phyloP scores from a whole-genome alignment of 2,797 vertebrate species.

The Gymnoscopelus microlampas region DNA sequence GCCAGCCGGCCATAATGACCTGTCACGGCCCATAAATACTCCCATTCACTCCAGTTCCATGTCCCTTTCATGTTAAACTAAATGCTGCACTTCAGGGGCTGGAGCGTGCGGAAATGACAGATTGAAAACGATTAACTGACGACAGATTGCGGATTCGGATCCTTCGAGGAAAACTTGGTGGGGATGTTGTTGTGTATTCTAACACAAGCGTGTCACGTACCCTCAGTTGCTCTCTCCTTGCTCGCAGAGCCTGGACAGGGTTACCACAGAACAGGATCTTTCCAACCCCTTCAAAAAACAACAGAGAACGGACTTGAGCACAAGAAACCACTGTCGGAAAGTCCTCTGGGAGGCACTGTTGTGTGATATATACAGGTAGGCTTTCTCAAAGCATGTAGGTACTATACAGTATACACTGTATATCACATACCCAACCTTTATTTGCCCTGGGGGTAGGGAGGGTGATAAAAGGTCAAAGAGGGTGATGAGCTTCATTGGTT shows the following conservation, averaged over 20 bases:
- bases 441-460: too few relatives aligned
- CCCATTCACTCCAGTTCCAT: conserved; percentile 4
- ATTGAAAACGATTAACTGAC: background rate
- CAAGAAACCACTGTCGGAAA: background rate
- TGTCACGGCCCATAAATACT: conserved; percentile 39
- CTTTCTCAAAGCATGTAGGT: too few relatives aligned
- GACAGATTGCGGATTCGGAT: background rate
- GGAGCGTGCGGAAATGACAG: background rate
- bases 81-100: conserved; percentile 17
- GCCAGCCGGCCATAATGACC: conserved; percentile 37
- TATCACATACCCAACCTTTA: too few relatives aligned
- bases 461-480: too few relatives aligned
- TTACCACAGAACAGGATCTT: conserved; percentile 91
- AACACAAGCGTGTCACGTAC: conserved; percentile 63
- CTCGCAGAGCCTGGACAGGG: conserved; percentile 86
- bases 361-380: background rate
- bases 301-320: conserved; percentile 22
- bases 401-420: too few relatives aligned
- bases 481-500: too few relatives aligned
- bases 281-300: conserved; percentile 80
- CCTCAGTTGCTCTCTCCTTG: conserved; percentile 82
- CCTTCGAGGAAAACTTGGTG: background rate
- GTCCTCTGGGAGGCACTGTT: conserved; percentile 61
- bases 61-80: conserved; percentile 17
- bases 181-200: background rate